phyloP scores from a whole-genome alignment of 2,113 vertebrate genomes.

The Patagioenas fasciata region DNA sequence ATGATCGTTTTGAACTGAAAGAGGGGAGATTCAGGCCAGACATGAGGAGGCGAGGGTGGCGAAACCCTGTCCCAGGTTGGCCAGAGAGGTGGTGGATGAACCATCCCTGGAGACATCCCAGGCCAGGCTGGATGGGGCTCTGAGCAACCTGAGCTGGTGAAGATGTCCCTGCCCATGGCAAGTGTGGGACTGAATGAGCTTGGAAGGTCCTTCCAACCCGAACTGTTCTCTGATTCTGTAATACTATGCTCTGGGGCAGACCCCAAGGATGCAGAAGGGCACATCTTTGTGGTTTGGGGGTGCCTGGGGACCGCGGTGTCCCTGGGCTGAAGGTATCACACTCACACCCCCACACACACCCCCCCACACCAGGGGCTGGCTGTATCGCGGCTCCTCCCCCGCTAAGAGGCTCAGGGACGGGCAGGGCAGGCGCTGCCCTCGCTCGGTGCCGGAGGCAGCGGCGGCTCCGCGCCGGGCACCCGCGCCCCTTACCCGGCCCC shows the following conservation, averaged over 20 bases:
- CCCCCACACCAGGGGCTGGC: not conserved
- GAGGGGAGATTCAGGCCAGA: no score
- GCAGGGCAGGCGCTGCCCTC: constrained; percentile 16
- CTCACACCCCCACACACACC: not conserved
- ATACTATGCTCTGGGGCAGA: not conserved
- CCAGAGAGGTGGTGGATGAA: no score
- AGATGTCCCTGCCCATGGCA: no score
- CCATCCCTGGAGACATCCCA: no score
- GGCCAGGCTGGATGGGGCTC: no score
- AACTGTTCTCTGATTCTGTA: no score
- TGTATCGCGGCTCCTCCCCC: constrained; percentile 44
- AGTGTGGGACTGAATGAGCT: no score
- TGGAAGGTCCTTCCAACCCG: no score
- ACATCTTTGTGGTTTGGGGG: fast-evolving
- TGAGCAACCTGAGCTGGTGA: no score
- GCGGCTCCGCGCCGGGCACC: not conserved
- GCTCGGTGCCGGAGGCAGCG: not conserved
- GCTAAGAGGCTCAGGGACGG: constrained; percentile 35
- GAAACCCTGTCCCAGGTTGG: no score
- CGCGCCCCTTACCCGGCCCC: not conserved
- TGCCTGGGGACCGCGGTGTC: not conserved
- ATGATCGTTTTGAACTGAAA: no score
- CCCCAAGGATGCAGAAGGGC: not conserved
- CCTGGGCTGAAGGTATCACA: not conserved
- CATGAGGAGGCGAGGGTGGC: no score